A percentile compares a stretch with the other conserved stretches of the same genome.
Evolutionary conservation across 2,113 vertebrate genomes (phyloP).

Genomic region (Strix uralensis): DNA sequence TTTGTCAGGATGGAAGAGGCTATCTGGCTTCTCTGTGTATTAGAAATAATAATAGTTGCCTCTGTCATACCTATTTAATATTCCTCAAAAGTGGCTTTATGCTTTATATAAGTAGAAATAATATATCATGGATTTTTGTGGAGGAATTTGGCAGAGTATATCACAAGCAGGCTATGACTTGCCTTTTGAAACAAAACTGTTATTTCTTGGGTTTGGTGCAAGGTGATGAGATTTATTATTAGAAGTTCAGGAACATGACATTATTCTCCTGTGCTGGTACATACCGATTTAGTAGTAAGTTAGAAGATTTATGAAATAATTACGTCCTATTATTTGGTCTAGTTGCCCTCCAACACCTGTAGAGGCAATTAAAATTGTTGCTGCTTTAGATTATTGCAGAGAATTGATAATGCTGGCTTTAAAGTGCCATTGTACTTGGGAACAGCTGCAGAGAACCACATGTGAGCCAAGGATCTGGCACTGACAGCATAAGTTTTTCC

Average conservation of each 20-base stretch:
- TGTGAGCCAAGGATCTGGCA: not conserved
- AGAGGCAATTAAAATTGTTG: not conserved
- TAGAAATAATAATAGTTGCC: not conserved
- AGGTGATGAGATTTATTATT: not conserved
- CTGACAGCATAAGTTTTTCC: not conserved
- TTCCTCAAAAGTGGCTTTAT: not conserved
- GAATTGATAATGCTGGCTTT: not conserved
- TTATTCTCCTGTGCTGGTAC: not conserved
- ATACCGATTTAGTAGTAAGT: not conserved
- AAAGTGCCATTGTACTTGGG: accelerated
- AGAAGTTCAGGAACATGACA: not conserved
- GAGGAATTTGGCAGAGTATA: not conserved
- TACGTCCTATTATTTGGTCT: not conserved
- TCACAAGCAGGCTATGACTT: not conserved
- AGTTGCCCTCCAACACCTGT: not conserved
- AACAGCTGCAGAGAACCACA: not conserved
- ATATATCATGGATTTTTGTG: not conserved
- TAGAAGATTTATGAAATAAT: not conserved
- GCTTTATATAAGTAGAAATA: not conserved
- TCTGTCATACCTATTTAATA: not conserved
- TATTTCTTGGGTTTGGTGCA: not conserved
- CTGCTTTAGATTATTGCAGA: not conserved
- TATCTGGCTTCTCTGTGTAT: not conserved
- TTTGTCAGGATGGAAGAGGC: not conserved
- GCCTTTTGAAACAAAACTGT: not conserved